A percentile compares a stretch with the other conserved stretches of the same genome.
phyloP scores from a whole-genome alignment of 2,113 vertebrate genomes.

The Lophura nycthemera region DNA sequence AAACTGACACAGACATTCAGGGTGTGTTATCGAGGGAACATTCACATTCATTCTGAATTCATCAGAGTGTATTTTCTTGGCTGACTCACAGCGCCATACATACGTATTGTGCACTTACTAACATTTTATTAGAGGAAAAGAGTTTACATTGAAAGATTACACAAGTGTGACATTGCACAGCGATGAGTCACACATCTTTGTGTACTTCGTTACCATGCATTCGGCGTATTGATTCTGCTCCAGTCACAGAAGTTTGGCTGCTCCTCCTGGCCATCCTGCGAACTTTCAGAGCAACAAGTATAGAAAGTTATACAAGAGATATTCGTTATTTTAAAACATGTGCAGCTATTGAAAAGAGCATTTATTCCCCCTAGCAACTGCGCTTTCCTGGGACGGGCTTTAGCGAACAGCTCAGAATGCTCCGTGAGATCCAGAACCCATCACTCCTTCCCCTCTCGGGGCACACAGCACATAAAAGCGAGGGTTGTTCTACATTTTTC shows the following conservation, averaged over 20 bases:
- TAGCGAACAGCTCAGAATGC: neutral
- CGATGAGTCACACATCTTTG: conserved; percentile 69
- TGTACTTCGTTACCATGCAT: conserved; percentile 66
- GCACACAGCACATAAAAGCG: neutral
- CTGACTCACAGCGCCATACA: conserved; percentile 31
- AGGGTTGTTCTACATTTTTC: neutral
- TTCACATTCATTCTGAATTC: conserved; percentile 69
- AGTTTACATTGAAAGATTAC: conserved; percentile 55
- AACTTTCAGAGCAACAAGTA: conserved; percentile 32
- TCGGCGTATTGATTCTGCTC: conserved; percentile 49
- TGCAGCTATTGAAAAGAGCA: neutral
- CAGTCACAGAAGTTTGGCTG: conserved; percentile 57
- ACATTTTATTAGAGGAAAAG: conserved; percentile 61
- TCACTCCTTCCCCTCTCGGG: neutral
- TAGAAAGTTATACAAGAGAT: conserved; percentile 16
- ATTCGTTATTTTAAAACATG: neutral
- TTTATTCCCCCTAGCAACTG: conserved; percentile 9
- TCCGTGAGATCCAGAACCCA: neutral
- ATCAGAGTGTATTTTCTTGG: conserved; percentile 56
- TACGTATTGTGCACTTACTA: conserved; percentile 17
- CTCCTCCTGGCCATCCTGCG: conserved; percentile 55
- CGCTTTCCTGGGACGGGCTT: neutral
- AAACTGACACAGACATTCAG: conserved; percentile 1
- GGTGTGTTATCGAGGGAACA: conserved; percentile 46
- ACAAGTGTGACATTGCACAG: conserved; percentile 68